Evolutionary conservation across 2,888 invertebrate genomes (phyloP).

Genomic region (Autographa pulchrina): DNA sequence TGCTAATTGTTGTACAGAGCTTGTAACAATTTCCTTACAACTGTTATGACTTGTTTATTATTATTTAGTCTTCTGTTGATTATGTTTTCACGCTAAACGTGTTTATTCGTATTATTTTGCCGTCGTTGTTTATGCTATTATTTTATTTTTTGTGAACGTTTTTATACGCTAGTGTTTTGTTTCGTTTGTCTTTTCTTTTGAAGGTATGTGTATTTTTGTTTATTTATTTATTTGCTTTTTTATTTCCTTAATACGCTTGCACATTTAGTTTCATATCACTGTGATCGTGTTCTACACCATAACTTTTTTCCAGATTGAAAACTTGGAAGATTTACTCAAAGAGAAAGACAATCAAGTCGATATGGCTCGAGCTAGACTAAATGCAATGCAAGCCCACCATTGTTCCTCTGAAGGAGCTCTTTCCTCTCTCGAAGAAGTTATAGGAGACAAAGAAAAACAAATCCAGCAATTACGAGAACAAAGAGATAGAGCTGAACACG

Average conservation of each 20-base stretch:
- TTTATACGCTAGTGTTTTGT: conserved; percentile 53
- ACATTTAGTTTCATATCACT: background rate
- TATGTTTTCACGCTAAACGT: conserved; percentile 36
- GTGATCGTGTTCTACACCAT: conserved; percentile 22
- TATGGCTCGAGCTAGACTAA: conserved; percentile 96
- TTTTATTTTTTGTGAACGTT: conserved; percentile 24
- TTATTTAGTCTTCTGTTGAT: conserved; percentile 33
- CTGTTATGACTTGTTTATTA: conserved; percentile 23
- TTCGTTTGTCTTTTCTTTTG: conserved; percentile 53
- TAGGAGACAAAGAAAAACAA: conserved; percentile 99
- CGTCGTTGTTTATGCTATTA: conserved; percentile 10
- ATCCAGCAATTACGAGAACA: conserved; percentile 98
- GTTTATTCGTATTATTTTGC: conserved; percentile 13
- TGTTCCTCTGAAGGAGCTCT: conserved; percentile 98
- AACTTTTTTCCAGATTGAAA: conserved; percentile 95
- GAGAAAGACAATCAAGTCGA: conserved; percentile 99
- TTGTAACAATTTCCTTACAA: conserved; percentile 23
- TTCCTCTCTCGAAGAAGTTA: conserved; percentile 97
- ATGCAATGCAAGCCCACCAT: conserved; percentile 98
- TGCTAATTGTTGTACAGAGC: conserved; percentile 29
- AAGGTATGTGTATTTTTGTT: conserved; percentile 66
- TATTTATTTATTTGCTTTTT: conserved; percentile 45
- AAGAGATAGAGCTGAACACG: conserved; percentile 98
- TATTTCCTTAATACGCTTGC: conserved; percentile 7
- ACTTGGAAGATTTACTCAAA: conserved; percentile 98